These are phyloP conservation scores for Papilio polyxenes DNA, from an alignment of 1,140 invertebrate species.

Conservation along the genomic window DNA sequence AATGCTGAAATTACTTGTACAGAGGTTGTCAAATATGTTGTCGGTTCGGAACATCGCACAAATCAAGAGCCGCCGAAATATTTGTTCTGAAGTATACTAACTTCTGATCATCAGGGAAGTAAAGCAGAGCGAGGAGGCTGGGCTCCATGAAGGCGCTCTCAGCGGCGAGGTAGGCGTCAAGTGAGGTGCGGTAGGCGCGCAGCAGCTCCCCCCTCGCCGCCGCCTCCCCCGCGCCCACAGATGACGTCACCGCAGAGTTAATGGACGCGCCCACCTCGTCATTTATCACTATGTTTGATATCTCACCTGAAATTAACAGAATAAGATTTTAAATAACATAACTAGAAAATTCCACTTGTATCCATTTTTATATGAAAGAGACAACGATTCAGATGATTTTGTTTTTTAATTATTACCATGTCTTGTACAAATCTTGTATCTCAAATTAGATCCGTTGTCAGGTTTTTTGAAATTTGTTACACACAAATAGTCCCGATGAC, in stretches of 20 bases:
- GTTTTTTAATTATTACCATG: no score
- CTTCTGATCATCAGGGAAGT: slow-evolving; percentile 99
- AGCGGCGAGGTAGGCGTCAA: slow-evolving; percentile 85
- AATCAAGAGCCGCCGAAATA: no score
- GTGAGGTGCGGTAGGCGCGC: slow-evolving; percentile 84
- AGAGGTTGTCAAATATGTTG: no score
- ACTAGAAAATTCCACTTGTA: neutral
- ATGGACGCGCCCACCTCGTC: slow-evolving; percentile 92
- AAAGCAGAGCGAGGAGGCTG: slow-evolving; percentile 95
- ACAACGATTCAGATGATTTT: no score
- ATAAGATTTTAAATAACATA: neutral
- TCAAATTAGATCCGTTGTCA: no score
- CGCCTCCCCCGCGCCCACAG: slow-evolving; percentile 81
- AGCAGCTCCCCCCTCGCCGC: slow-evolving; percentile 82
- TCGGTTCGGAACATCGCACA: no score
- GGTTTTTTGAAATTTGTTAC: no score
- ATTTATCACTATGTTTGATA: slow-evolving; percentile 97
- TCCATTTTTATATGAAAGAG: no score
- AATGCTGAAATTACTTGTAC: no score
- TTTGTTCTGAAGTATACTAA: slow-evolving; percentile 75
- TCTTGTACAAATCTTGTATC: no score
- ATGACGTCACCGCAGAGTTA: slow-evolving; percentile 84
- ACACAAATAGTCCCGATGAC: no score
- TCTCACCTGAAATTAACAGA: slow-evolving; percentile 82
- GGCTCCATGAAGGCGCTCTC: slow-evolving; percentile 97